Evolutionary conservation across 2,797 vertebrate genomes (phyloP), one percentile per base, ranked within the genome.

Genomic region (Notamacropus eugenii): DNA sequence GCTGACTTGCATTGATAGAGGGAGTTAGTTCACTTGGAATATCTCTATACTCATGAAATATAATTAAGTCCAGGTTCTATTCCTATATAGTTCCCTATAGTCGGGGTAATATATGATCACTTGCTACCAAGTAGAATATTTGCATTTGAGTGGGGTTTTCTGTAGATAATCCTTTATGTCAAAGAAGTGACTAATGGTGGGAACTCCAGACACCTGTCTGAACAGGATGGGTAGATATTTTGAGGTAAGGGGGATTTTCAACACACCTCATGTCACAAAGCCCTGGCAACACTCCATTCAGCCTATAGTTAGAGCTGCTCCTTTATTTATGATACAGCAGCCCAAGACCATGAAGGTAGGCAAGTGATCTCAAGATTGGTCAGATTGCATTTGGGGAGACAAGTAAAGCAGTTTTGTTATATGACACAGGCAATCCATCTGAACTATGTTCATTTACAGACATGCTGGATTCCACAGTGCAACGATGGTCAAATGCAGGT

Each of bases 281-380:
- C 57, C 55, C 57, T 93, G 91, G n/a, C 50, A 13, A 56, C 82
- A 12, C 92, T 1, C 62, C 93, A 92, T 92, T 96, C 96, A 92
- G 96, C 92, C 96, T 96, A 96, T 34, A 91, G 87, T 94, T 54
- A 96, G 91, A 96, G 95, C n/a, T 14, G 50, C 94, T 14, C 93
- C 54, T 58, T 50, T 87, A 87, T 50, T 87, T 87, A 87, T 87
- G 40, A 50, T 9, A 87, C 27, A 46, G n/a, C 34, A 67, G 92
- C 74, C 56, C 90, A 46, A 96, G 97, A 94, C 93, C 24, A 93
- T 94, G 95, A 97, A 90, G 94, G 96, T 93, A 97, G 95, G 94
- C 93, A 96, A 95, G 93, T 96, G 59, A 97, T 96, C 74, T 97
- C 96, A 98, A 96, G 54, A 96, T 95, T 9, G 8, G 62, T 96